Base-by-base conservation (phyloP, 2,113 vertebrate genomes). In the Aix galericulata region DNA sequence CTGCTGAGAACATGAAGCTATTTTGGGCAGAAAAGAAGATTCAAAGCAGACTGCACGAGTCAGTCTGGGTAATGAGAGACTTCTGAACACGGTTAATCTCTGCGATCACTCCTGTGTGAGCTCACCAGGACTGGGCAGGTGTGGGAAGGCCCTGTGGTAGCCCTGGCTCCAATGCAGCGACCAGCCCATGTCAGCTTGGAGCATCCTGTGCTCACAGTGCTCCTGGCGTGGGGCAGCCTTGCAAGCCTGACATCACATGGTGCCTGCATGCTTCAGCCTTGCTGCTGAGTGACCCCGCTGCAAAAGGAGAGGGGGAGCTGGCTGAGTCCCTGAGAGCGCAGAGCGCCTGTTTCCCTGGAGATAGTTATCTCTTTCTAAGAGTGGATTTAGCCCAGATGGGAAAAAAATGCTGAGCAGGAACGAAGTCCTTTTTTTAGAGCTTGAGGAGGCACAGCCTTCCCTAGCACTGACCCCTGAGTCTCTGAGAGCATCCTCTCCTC, bases 261-360 rank as follows among this genome's bases (percentile, higher is more conserved):
- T 17, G 50, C 82, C 88, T 86, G 85, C 8, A 36, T 91, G 83
- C 58, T 72, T 97, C 84, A 58, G 58, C 72, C 75, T 95, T 0
- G 0, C 77, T 96, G 68, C 20, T 1, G 25, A 95, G 84, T 96
- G 91, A 95, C 91, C 82, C 94, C 88, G 74, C 9, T 60, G 94
- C 82, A 90, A 96, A 95, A 84, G 91, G 85, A 96, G 96, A 91
- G 73, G 82, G 82, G 92, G 96, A 96, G 93, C 94, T 97, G 90
- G 76, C 94, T 95, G 94, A 95, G 86, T 96, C 96, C 89, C 44
- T 97, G 94, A 27, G 46, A 96, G 82, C 20, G 4, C 91, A 97
- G 95, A 94, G 88, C 94, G 94, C 82, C 86, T 87, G 98, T 98
- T 98, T 98, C 98, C 98, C 97, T 97, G 98, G 98, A 98, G 97